These are phyloP conservation scores for Bombus waltoni DNA, from an alignment of 1,140 invertebrate genomes.

Conservation along the genomic window DNA sequence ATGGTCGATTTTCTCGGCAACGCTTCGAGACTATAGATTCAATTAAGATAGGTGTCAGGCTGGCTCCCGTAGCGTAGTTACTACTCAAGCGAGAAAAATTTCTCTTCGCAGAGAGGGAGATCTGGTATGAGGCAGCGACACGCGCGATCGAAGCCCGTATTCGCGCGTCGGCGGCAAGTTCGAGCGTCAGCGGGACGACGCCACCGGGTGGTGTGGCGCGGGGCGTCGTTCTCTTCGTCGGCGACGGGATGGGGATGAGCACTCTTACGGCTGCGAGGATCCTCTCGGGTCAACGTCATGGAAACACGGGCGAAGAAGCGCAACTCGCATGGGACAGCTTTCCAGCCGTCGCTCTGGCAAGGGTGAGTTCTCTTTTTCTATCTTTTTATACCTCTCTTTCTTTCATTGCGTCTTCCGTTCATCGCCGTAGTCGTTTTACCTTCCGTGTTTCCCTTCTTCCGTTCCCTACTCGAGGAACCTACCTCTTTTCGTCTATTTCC, in stretches of 20 bases:
- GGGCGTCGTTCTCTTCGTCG: constrained; percentile 89
- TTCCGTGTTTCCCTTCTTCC: background rate
- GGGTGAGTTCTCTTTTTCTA: constrained; percentile 83
- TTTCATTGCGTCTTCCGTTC: background rate
- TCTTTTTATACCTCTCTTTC: background rate
- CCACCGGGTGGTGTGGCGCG: constrained; percentile 68
- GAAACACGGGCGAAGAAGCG: constrained; percentile 85
- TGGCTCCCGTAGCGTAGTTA: background rate
- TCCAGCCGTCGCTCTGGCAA: constrained; percentile 87
- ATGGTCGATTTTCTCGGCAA: constrained; percentile 19
- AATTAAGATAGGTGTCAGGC: constrained; percentile 42
- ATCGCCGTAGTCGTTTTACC: background rate
- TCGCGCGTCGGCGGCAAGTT: constrained; percentile 61
- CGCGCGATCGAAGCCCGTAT: constrained; percentile 72
- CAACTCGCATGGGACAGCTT: constrained; percentile 89
- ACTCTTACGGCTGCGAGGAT: constrained; percentile 90
- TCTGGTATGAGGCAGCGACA: constrained; percentile 74
- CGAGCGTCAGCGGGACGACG: constrained; percentile 65
- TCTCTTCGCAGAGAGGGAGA: constrained; percentile 70
- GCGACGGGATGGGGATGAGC: constrained; percentile 91
- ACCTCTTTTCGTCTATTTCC: background rate
- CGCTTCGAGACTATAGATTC: constrained; percentile 45
- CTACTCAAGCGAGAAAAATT: constrained; percentile 39
- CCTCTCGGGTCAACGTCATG: constrained; percentile 83
- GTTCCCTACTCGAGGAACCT: background rate